Percentiles rank a stretch among this genome's conserved stretches.
These are phyloP conservation scores for Cristatella mucedo DNA, from an alignment of 2,888 invertebrate genomes.

Conservation along the genomic window DNA sequence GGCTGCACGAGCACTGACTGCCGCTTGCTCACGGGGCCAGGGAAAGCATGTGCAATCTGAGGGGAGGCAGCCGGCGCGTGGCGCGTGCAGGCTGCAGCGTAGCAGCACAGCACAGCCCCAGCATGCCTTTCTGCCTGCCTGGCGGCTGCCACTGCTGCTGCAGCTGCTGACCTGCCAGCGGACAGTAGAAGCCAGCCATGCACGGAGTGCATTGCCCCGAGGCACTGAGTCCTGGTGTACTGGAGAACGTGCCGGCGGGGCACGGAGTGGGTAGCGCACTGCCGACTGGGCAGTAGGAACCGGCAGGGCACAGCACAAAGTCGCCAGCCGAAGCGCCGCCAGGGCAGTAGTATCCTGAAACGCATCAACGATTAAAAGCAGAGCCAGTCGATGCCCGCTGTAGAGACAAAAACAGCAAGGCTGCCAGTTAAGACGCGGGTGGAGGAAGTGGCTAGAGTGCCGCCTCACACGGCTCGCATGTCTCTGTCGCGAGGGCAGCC, in stretches of 20 bases:
- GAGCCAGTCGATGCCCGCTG: no score
- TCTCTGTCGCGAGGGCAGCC: no score
- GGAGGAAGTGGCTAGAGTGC: no score
- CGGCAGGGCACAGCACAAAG: conserved; percentile 22
- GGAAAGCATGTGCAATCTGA: no score
- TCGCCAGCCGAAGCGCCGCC: conserved; percentile 19
- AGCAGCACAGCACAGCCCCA: no score
- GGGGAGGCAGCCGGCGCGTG: no score
- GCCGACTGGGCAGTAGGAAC: conserved; percentile 25
- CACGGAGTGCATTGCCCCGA: conserved; percentile 19
- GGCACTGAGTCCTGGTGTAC: conserved; percentile 17
- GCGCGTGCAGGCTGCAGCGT: no score
- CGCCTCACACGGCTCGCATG: no score
- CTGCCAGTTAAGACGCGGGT: no score
- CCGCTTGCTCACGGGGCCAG: no score
- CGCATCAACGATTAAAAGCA: conserved; percentile 6
- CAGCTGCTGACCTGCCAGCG: conserved; percentile 18
- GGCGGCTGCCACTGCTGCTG: not conserved
- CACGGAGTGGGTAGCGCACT: conserved; percentile 21
- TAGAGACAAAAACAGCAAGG: no score
- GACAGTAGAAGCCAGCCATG: conserved; percentile 23
- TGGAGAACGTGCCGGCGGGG: conserved; percentile 27
- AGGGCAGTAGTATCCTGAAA: conserved; percentile 32
- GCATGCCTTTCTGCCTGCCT: not conserved
- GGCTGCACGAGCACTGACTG: no score